Base-by-base conservation (phyloP, 1,140 invertebrate species). In the Mycetomoellerius zeteki region DNA sequence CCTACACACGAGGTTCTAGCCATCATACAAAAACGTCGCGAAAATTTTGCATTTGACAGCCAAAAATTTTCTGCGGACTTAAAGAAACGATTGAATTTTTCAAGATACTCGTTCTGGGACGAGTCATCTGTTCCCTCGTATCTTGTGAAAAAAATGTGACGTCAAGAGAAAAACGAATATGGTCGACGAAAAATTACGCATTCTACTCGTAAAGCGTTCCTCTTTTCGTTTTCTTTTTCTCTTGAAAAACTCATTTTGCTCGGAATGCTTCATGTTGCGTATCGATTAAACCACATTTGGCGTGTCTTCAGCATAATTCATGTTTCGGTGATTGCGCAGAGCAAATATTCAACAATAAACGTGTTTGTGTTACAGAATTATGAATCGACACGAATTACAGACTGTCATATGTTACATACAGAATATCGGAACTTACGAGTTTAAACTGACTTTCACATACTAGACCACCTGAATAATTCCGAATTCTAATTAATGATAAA, bases 171-270 rank as follows among this genome's bases (percentile, higher is more conserved):
- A 43, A 67, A 21, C 43, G 0, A 62, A 62, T 8, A 37, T 19
- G 50, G 21, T 81, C 69, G 56, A 30, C 27, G 7, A 14, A 80
- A 71, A 81, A 71, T 71, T 65, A 52, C 65, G 6, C 16, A 58
- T 43, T 71, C 50, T 10, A 24, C 19, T 71, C 33, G 67, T 30
- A 52, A 71, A 56, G n/a, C 5, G 0, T 19, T 19, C 12, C 64
- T 24, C 33, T 33, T 30, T 19, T 47, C 47, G n/a, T 47, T 56
- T 65, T 65, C 30, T 56, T 58, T 71, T 27, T 21, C 52, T 71
- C 77, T 69, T 47, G 33, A 81, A 81, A 81, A 81, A 71, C 64
- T 81, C 64, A 81, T 81, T 81, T 81, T 33, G 2, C 7, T 30
- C 30, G 19, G 0, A n/a, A 56, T 16, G 64, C 8, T 43, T 69